These are phyloP conservation scores for Eutrigla gurnardus DNA, from an alignment of 2,797 vertebrate genomes.

Conservation along the genomic window DNA sequence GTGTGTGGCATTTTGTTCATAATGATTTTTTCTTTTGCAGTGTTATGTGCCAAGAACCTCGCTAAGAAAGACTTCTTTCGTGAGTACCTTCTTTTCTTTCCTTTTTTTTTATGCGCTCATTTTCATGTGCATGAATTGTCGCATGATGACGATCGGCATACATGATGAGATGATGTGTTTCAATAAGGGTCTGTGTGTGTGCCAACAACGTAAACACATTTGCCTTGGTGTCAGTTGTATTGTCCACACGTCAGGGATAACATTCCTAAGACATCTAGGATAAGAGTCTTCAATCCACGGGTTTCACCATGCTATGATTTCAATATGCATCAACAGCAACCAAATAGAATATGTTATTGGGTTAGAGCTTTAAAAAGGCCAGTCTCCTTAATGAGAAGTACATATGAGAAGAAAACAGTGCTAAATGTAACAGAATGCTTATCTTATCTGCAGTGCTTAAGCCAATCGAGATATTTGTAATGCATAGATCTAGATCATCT, in stretches of 20 bases:
- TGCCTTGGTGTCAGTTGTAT: background rate
- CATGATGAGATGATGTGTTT: constrained; percentile 14
- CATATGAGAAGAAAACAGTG: background rate
- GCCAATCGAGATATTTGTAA: background rate
- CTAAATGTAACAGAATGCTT: background rate
- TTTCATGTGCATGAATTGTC: constrained; percentile 16
- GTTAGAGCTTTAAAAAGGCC: constrained; percentile 13
- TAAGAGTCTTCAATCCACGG: background rate
- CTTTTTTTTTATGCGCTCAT: constrained; percentile 3
- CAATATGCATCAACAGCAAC: background rate
- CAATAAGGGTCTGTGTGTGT: constrained; percentile 19
- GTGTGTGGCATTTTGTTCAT: constrained; percentile 51
- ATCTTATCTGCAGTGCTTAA: background rate
- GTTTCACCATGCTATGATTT: background rate
- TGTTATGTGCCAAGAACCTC: constrained; percentile 99
- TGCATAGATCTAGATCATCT: background rate
- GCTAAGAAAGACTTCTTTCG: constrained; percentile 99
- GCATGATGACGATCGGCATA: background rate
- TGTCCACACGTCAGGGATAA: background rate
- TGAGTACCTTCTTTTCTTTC: constrained; percentile 84
- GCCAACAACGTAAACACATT: background rate
- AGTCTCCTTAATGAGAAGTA: background rate
- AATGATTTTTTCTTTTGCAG: constrained; percentile 81
- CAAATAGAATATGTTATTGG: background rate
- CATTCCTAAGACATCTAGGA: background rate